Conservation (phyloP, 2,113 vertebrate genomes). For the Phalacrocorax brasilianus region DNA sequence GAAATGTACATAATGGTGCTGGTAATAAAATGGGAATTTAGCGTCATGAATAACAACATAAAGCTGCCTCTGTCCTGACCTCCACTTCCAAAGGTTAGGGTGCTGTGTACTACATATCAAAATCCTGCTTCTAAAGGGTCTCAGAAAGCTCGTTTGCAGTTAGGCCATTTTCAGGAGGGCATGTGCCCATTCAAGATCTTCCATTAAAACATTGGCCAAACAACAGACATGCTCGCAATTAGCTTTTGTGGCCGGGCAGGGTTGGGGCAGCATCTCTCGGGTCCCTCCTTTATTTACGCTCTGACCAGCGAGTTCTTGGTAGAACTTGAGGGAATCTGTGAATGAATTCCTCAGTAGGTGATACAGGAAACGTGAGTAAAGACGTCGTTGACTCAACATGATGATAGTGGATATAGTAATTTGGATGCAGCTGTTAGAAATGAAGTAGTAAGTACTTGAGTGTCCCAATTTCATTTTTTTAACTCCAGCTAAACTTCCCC, state of each 20-base stretch:
- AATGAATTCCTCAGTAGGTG: background rate
- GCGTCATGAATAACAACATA: background rate
- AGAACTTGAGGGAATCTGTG: background rate
- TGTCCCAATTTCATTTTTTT: background rate
- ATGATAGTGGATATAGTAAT: background rate
- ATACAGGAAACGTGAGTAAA: background rate
- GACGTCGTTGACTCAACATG: background rate
- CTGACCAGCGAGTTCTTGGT: background rate
- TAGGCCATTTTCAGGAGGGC: background rate
- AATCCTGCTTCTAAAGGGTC: background rate
- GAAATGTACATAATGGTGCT: background rate
- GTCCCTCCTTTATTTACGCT: background rate
- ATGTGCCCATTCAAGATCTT: accelerated
- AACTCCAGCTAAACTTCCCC: background rate
- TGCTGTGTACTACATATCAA: background rate
- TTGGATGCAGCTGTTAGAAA: background rate
- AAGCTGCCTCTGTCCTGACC: background rate
- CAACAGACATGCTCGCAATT: background rate
- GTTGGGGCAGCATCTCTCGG: background rate
- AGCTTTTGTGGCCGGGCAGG: background rate
- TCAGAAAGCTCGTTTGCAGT: background rate
- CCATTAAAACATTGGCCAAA: background rate
- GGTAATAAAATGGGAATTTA: background rate
- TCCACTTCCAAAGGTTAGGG: background rate
- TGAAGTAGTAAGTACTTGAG: background rate